These are phyloP conservation scores for Tachysurus fulvidraco DNA, from an alignment of 2,113 vertebrate species.

Conservation along the genomic window DNA sequence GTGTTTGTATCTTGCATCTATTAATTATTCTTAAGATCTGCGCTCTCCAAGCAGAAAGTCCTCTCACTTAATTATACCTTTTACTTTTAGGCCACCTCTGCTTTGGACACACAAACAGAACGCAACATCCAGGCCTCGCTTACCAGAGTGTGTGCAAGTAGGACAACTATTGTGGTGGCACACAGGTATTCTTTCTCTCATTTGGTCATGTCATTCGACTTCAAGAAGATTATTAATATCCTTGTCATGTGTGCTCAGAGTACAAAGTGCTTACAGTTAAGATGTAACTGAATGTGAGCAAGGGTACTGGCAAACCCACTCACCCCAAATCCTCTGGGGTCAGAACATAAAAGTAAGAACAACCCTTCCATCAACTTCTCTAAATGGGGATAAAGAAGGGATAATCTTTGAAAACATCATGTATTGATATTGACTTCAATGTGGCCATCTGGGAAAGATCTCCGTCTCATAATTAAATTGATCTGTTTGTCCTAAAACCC, in stretches of 20 bases:
- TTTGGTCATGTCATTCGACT: not conserved
- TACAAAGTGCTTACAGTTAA: slow-evolving; percentile 8
- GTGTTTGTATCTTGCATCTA: not conserved
- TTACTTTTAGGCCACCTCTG: slow-evolving; percentile 80
- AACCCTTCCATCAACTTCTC: slow-evolving; percentile 29
- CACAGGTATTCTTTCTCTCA: slow-evolving; percentile 76
- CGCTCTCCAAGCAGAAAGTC: not conserved
- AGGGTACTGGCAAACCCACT: slow-evolving; percentile 1
- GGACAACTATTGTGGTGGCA: slow-evolving; percentile 85
- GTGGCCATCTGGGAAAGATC: slow-evolving; percentile 46
- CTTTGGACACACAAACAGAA: slow-evolving; percentile 86
- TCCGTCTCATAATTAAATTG: slow-evolving; percentile 45
- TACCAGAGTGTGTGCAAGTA: slow-evolving; percentile 80
- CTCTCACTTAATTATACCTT: not conserved
- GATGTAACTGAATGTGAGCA: not conserved
- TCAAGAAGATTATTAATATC: slow-evolving; percentile 16
- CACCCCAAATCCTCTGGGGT: not conserved
- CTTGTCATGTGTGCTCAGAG: not conserved
- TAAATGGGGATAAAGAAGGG: not conserved
- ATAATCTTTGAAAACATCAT: slow-evolving; percentile 47
- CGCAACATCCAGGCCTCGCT: slow-evolving; percentile 88
- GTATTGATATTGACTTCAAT: slow-evolving; percentile 39
- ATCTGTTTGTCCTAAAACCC: slow-evolving; percentile 42
- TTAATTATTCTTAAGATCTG: not conserved
- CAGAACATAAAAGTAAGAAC: slow-evolving; percentile 17